Percentiles rank a stretch among this genome's conserved stretches.
Evolutionary conservation across 1,140 invertebrate species (phyloP).

Genomic region (Drosophila kikkawai): DNA sequence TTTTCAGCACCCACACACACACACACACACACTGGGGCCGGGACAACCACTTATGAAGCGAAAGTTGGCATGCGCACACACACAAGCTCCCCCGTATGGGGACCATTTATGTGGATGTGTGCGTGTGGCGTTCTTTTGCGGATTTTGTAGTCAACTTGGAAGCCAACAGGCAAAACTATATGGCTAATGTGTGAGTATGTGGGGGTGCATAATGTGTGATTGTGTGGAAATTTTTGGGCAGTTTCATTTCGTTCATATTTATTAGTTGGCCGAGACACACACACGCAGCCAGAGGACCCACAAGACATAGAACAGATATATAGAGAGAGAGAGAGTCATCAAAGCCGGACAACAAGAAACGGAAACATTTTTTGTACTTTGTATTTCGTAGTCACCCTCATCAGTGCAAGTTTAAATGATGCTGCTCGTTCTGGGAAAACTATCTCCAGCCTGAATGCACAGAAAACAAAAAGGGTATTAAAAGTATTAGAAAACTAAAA

Average conservation of each 20-base stretch:
- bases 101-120: constrained; percentile 45
- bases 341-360: constrained; percentile 82
- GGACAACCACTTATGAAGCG: constrained; percentile 77
- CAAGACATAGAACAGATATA: not conserved
- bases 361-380: constrained; percentile 73
- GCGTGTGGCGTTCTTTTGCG: constrained; percentile 78
- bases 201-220: constrained; percentile 80
- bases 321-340: constrained; percentile 45
- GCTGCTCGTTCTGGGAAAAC: constrained; percentile 53
- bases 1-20: constrained; percentile 63
- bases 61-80: constrained; percentile 57
- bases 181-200: constrained; percentile 65
- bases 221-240: constrained; percentile 84
- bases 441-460: constrained; percentile 54
- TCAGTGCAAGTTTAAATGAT: constrained; percentile 76
- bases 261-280: constrained; percentile 78
- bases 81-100: constrained; percentile 1
- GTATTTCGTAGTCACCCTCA: constrained; percentile 77
- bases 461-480: not conserved
- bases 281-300: not conserved
- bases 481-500: too few species aligned
- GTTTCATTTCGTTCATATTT: constrained; percentile 84
- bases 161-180: constrained; percentile 82
- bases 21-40: constrained; percentile 18
- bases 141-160: constrained; percentile 82